Evolutionary conservation across 2,888 invertebrate genomes (phyloP), one percentile per base, ranked within the genome.

Genomic region (Ashinkailepas kermadecensis): DNA sequence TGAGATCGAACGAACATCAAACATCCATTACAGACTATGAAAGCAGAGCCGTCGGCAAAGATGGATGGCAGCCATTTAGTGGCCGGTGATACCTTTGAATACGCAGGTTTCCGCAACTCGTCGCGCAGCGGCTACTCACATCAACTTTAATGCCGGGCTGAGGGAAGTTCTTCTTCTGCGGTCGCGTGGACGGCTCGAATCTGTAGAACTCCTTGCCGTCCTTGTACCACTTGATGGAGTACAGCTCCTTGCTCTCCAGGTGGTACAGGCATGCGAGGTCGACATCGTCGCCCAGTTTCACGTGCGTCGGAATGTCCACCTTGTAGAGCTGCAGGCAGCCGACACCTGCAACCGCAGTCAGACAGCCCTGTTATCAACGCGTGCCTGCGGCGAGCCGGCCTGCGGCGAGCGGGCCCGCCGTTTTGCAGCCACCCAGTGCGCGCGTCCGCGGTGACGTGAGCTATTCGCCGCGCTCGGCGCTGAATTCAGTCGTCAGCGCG

Each of bases 191-290:
- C 8, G 74, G 74, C 56, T 74, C 74, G 21, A 56, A 74, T 21
- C 74, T 54, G 56, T 74, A 74, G 56, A 74, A 74, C 74, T 74
- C 74, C 21, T 74, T 74, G 21, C 74, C 74, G 74, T 74, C 74
- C 54, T 74, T 74, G 74, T 74, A 74, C 74, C 74, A 74, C n/a
- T 74, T 74, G 74, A 74, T 74, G 54, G 74, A 74, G 56, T 74
- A 74, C 1, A 74, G 56, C 9, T 18, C 74, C 74, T 74, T 74
- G 54, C 74, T 56, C 56, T 74, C 54, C 54, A 74, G 74, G 74
- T 74, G 54, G 74, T 74, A 74, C 56, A 74, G 56, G 11, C 74
- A 74, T 9, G 74, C 74, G 18, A 74, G 74, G 54, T 54, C 21
- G 8, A 54, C 54, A 21, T 74, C 74, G 2, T 54, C 54, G 4